These are phyloP conservation scores for Rhyzopertha dominica DNA, from an alignment of 1,140 invertebrate genomes.

Conservation along the genomic window DNA sequence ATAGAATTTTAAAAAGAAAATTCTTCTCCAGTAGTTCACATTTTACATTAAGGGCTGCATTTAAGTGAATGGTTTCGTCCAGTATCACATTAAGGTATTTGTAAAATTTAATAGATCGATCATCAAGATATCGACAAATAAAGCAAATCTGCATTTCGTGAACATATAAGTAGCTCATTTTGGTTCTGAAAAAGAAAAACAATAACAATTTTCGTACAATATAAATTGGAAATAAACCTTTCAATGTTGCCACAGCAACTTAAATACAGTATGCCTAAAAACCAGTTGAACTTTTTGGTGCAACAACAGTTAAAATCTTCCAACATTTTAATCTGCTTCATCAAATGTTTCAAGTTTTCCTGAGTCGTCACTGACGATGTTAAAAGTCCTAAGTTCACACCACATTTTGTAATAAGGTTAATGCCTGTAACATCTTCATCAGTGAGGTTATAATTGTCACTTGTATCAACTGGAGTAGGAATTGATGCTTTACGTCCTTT, in stretches of 20 bases:
- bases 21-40: background rate
- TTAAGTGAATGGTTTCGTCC: slow-evolving; percentile 13
- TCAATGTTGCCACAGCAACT: slow-evolving; percentile 19
- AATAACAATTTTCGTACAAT: background rate
- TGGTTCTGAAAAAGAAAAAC: slow-evolving; percentile 4
- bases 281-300: slow-evolving; percentile 22
- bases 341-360: slow-evolving; percentile 15
- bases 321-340: slow-evolving; percentile 18
- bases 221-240: slow-evolving; percentile 3
- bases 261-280: slow-evolving; percentile 19
- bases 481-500: slow-evolving; percentile 10
- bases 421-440: slow-evolving; percentile 17
- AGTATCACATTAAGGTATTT: slow-evolving; percentile 14
- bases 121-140: slow-evolving; percentile 17
- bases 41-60: slow-evolving; percentile 14
- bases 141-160: slow-evolving; percentile 11
- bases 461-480: too few relatives aligned
- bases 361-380: background rate
- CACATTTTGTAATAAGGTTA: slow-evolving; percentile 14
- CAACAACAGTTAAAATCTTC: slow-evolving; percentile 11
- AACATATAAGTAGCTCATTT: slow-evolving; percentile 12
- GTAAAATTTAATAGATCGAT: slow-evolving; percentile 13
- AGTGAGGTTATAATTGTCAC: too few relatives aligned
- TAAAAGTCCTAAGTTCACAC: background rate
- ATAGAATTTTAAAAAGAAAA: background rate